Evolutionary conservation across 2,888 invertebrate species (phyloP).

Genomic region (Dynastes tityus): DNA sequence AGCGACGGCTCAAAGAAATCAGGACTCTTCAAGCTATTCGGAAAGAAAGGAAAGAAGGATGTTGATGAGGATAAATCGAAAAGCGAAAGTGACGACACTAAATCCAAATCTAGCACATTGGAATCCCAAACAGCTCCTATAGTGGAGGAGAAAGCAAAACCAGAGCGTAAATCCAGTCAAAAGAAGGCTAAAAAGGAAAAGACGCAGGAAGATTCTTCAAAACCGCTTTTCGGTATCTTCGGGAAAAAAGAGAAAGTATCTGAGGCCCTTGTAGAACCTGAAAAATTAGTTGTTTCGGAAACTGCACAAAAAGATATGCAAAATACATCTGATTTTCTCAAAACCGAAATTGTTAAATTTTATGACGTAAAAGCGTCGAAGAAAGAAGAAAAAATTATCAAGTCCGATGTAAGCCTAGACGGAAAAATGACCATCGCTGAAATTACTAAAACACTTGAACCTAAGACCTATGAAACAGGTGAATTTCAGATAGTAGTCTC

Average conservation of each 20-base stretch:
- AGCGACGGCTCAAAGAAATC: conserved; percentile 55
- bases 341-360: conserved; percentile 41
- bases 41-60: conserved; percentile 54
- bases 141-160: conserved; percentile 44
- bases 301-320: conserved; percentile 40
- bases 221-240: conserved; percentile 56
- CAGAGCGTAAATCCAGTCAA: conserved; percentile 45
- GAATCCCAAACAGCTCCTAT: conserved; percentile 1
- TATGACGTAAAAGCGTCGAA: conserved; percentile 45
- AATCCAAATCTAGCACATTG: conserved; percentile 32
- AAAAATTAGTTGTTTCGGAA: conserved; percentile 22
- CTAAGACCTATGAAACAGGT: conserved; percentile 63
- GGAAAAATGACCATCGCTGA: conserved; percentile 48
- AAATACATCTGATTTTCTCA: conserved; percentile 46
- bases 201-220: conserved; percentile 52
- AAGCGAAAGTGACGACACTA: conserved; percentile 21
- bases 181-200: conserved; percentile 49
- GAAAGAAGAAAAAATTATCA: conserved; percentile 34
- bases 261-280: conserved; percentile 37
- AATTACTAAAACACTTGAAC: conserved; percentile 46
- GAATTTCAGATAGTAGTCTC: conserved; percentile 66
- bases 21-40: conserved; percentile 59
- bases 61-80: conserved; percentile 22
- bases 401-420: conserved; percentile 44
- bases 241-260: conserved; percentile 56